Conservation (phyloP, 2,113 vertebrate species). For the Urocolius indicus region DNA sequence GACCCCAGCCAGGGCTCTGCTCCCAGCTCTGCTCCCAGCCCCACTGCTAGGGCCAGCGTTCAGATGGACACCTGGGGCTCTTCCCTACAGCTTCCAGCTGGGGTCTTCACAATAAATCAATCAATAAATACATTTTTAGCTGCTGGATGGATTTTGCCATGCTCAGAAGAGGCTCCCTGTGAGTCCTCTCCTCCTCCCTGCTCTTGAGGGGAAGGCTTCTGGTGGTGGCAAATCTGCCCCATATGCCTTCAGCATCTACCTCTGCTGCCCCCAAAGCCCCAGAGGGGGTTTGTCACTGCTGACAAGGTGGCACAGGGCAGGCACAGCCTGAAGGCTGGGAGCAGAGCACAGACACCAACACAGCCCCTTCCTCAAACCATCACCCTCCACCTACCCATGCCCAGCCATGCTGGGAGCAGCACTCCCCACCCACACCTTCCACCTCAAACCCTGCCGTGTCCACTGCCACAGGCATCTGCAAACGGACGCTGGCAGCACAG, state of each 20-base stretch:
- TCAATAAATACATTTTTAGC: neutral
- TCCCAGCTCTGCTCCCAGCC: neutral
- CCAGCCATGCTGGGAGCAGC: neutral
- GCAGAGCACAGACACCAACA: neutral
- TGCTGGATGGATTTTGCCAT: neutral
- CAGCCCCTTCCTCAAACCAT: neutral
- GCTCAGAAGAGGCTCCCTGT: neutral
- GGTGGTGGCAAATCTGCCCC: neutral
- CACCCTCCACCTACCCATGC: neutral
- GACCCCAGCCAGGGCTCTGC: neutral
- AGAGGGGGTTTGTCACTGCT: neutral
- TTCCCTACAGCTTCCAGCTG: neutral
- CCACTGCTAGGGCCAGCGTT: neutral
- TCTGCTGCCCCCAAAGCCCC: neutral
- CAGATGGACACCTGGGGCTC: neutral
- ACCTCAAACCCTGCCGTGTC: neutral
- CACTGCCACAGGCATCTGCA: neutral
- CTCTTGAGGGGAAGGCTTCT: neutral
- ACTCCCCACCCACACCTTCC: neutral
- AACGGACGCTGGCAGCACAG: neutral
- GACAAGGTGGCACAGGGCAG: neutral
- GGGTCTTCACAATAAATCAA: neutral
- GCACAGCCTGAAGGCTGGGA: accelerated
- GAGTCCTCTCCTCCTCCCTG: neutral
- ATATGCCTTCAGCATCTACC: neutral